Evolutionary conservation across 2,113 vertebrate species (phyloP), one percentile per base, ranked within the genome.

Genomic region (Pygoscelis antarcticus): DNA sequence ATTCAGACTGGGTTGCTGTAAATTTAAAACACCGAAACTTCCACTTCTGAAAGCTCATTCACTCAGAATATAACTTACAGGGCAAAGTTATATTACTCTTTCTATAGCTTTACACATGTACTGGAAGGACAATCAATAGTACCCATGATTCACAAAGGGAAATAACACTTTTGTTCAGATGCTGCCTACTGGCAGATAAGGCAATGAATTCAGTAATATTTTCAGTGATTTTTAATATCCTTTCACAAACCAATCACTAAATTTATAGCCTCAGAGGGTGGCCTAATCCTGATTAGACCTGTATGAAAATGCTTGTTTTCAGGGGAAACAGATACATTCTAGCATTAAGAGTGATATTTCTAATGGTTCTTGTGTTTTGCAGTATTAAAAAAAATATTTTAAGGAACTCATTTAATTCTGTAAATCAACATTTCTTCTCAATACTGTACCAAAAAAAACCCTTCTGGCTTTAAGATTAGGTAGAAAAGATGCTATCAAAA

Each of bases 81-180:
- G 66, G 51, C 32, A 72, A 77, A 85, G 62, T 71, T 95, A 78
- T 70, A 90, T 64, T 90, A 51, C 81, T 86, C 38, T 90, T 92
- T 95, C 89, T 83, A 38, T 64, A 83, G 87, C 64, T 90, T 91
- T 70, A 79, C n/a, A 40, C n/a, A 87, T 91, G 93, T 93, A 91
- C 80, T 72, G 82, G 66, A 68, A 95, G 95, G 87, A 78, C 92
- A 96, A 96, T 96, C 85, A 92, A 95, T 95, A 92, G 89, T 52
- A 64, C 55, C 90, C 68, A 29, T 82, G 82, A 92, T 83, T 96
- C 87, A 95, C 69, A 92, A 81, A 89, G 17, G 64, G 40, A 95
- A 96, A 91, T 81, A 91, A 89, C 0, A 3, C 58, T 72, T 97
- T 94, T 95, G 91, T 95, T 97, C 68, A 92, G 74, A 74, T 89